These are phyloP conservation scores for Lycorma delicatula DNA, from an alignment of 1,140 invertebrate genomes.

Conservation along the genomic window DNA sequence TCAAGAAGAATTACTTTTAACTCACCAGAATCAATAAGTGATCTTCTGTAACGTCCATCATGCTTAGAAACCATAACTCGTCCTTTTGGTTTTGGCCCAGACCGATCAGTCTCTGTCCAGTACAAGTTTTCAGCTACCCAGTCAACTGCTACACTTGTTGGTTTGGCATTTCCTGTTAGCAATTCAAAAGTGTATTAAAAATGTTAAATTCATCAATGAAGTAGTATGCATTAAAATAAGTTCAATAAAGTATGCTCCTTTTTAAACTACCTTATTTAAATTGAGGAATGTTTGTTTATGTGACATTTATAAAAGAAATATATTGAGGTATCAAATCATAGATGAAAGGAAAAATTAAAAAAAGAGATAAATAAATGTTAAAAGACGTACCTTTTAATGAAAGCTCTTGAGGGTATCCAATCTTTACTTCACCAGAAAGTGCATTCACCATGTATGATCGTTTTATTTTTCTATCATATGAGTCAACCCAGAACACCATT, in stretches of 20 bases:
- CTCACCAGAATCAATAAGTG: constrained; percentile 45
- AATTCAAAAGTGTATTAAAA: no score
- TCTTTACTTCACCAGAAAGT: constrained; percentile 61
- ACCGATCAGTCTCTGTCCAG: constrained; percentile 81
- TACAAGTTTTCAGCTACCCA: constrained; percentile 90
- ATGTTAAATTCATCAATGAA: no score
- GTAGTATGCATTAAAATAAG: no score
- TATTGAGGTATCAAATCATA: no score
- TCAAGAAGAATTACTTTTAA: not conserved
- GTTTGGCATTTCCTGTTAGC: constrained; percentile 55
- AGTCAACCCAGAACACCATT: constrained; percentile 90
- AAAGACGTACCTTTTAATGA: constrained; percentile 57
- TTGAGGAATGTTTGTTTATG: no score
- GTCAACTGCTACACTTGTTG: constrained; percentile 78
- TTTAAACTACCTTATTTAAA: no score
- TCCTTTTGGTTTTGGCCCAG: constrained; percentile 59
- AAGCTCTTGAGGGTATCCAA: constrained; percentile 80
- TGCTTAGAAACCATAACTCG: constrained; percentile 77
- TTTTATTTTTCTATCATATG: constrained; percentile 80
- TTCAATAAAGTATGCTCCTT: no score
- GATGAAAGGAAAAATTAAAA: no score
- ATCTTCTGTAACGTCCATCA: constrained; percentile 80
- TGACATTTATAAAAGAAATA: no score
- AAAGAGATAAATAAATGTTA: no score
- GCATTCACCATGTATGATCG: constrained; percentile 82